Percentiles rank a stretch among this genome's conserved stretches.
phyloP scores from a whole-genome alignment of 2,113 vertebrate genomes.

The Passer domesticus region DNA sequence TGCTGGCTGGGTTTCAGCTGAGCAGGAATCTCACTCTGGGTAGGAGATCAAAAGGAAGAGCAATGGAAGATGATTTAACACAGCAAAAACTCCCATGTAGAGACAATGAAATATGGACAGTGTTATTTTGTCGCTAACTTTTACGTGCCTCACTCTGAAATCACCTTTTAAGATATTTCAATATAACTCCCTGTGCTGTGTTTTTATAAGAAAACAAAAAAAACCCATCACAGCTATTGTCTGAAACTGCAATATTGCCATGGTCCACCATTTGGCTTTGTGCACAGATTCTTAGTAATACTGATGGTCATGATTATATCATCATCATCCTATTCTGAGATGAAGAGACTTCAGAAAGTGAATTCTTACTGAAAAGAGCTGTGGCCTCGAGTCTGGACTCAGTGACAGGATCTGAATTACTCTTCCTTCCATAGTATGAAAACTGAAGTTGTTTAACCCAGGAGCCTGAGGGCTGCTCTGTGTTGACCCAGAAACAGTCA shows the following conservation, averaged over 20 bases:
- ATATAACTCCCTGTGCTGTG: not conserved
- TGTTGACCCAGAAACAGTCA: not conserved
- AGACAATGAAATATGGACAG: not conserved
- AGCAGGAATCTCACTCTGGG: rapidly evolving
- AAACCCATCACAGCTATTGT: not conserved
- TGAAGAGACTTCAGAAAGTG: not conserved
- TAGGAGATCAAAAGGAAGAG: not conserved
- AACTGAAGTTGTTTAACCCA: not conserved
- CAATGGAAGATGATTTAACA: not conserved
- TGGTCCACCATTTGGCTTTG: not conserved
- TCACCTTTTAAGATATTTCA: not conserved
- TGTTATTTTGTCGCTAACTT: rapidly evolving
- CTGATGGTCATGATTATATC: not conserved
- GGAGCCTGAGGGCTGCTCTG: not conserved
- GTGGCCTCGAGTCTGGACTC: not conserved
- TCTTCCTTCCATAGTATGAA: not conserved
- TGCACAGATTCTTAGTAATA: not conserved
- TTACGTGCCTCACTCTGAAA: not conserved
- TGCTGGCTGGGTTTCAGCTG: not conserved
- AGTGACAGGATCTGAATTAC: not conserved
- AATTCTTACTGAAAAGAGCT: not conserved
- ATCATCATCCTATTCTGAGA: not conserved
- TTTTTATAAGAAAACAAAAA: not conserved
- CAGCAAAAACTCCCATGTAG: not conserved
- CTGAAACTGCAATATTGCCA: not conserved